These are phyloP conservation scores for Aphyosemion australe DNA, from an alignment of 2,113 vertebrate genomes.

Conservation along the genomic window DNA sequence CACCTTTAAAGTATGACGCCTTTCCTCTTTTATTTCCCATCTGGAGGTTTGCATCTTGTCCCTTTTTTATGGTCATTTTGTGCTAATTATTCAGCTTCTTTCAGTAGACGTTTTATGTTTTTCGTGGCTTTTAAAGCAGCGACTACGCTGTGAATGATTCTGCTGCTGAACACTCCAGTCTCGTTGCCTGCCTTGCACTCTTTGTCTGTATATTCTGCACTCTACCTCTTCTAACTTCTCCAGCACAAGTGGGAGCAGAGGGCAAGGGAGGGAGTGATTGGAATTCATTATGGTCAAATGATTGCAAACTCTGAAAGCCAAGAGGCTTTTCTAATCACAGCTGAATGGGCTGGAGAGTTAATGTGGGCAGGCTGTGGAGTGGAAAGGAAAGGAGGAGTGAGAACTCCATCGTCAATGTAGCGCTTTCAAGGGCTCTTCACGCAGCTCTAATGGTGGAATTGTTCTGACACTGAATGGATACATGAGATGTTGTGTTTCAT, in stretches of 20 bases:
- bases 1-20: too few species aligned
- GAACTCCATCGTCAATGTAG: conserved; percentile 59
- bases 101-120: conserved; percentile 15
- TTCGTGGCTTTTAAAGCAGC: conserved; percentile 2
- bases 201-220: conserved; percentile 54
- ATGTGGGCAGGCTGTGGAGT: conserved; percentile 67
- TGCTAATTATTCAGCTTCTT: neutral
- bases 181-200: conserved; percentile 35
- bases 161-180: conserved; percentile 40
- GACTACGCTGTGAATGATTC: conserved; percentile 9
- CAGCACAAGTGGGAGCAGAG: conserved; percentile 72
- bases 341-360: conserved; percentile 75
- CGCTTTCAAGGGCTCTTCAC: conserved; percentile 71
- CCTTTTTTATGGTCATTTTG: neutral
- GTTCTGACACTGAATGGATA: conserved; percentile 73
- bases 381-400: conserved; percentile 59
- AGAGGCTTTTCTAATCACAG: conserved; percentile 82
- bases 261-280: conserved; percentile 73
- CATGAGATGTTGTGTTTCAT: conserved; percentile 56
- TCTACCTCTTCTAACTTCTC: conserved; percentile 61
- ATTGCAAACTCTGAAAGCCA: conserved; percentile 79
- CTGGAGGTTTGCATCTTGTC: neutral
- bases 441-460: conserved; percentile 67
- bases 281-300: conserved; percentile 84
- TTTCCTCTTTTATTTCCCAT: neutral